Base-by-base conservation (phyloP, 1,140 invertebrate genomes). In the Drosophila sturtevanti region DNA sequence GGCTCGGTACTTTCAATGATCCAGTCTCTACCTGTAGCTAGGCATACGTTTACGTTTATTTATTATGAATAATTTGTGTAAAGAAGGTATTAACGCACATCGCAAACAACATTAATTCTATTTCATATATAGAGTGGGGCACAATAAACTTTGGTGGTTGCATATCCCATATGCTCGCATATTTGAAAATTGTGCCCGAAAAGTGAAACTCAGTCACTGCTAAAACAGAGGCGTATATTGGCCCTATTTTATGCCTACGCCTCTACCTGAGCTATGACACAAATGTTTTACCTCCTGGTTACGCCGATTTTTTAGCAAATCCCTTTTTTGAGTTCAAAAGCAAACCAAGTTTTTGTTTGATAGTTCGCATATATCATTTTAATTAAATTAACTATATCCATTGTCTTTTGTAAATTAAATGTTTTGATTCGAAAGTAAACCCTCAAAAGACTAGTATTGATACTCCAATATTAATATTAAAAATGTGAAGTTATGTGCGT, bases 1-100 rank as follows among this genome's bases (percentile, higher is more conserved):
- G 82, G 79, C 82, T 66, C 55, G 54, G 34, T 61, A 66, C 68
- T 54, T 22, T 65, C 66, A 58, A 72, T 87, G 72, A 67, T 34
- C 31, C 38, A 70, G 82, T 77, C 82, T 81, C 82, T 87, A 87
- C 82, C 82, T 87, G 82, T 70, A 78, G 79, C 82, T 44, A 66
- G 75, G 41, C 60, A 87, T 76, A 86, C 18, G 51, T 54, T 10
- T 22, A 9, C 4, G 0, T 14, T 1, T n/a, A 21, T n/a, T n/a
- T 21, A 21, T 21, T 21, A 2, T 14, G 12, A 3, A n/a, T 38
- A n/a, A 9, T 48, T 11, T 14, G 37, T 48, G 2, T 31, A 31
- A 31, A 4, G 2, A 31, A 31, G 6, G 4, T 4, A 31, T 31
- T 31, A 31, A 6, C 3, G 27, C 27, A 31, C 4, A 31, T 4